These are phyloP conservation scores for Sipha maydis DNA, from an alignment of 2,888 invertebrate genomes.

Conservation along the genomic window DNA sequence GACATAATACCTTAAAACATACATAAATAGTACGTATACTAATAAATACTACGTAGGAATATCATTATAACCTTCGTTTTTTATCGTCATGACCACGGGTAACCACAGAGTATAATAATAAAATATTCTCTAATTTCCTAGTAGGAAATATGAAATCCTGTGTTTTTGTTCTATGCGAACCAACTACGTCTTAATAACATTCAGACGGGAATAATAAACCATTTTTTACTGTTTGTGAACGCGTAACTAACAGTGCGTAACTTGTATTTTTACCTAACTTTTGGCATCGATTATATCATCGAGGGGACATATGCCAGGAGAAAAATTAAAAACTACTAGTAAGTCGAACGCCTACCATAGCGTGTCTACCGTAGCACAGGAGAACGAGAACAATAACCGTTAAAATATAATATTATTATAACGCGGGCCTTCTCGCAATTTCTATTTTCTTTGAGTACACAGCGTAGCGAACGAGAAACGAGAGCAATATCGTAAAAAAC, in stretches of 20 bases:
- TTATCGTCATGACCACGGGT: slow-evolving; percentile 35
- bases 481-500: neutral
- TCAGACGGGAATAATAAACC: neutral
- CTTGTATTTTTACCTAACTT: slow-evolving; percentile 50
- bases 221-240: slow-evolving; percentile 11
- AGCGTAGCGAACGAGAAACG: too few species aligned
- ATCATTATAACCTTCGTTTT: slow-evolving; percentile 10
- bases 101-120: neutral
- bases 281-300: slow-evolving; percentile 11
- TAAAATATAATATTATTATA: neutral
- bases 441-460: slow-evolving; percentile 31
- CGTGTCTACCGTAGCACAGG: neutral
- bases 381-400: slow-evolving; percentile 32
- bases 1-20: neutral
- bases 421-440: neutral
- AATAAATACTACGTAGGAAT: neutral
- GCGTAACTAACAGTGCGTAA: neutral
- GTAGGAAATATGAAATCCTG: neutral
- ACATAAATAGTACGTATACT: too few species aligned
- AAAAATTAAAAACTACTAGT: slow-evolving; percentile 45
- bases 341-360: slow-evolving; percentile 23
- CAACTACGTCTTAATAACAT: neutral
- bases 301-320: slow-evolving; percentile 23
- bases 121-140: neutral
- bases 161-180: neutral